Conservation (phyloP, 2,888 invertebrate species). For the Oeneis ivallda region DNA sequence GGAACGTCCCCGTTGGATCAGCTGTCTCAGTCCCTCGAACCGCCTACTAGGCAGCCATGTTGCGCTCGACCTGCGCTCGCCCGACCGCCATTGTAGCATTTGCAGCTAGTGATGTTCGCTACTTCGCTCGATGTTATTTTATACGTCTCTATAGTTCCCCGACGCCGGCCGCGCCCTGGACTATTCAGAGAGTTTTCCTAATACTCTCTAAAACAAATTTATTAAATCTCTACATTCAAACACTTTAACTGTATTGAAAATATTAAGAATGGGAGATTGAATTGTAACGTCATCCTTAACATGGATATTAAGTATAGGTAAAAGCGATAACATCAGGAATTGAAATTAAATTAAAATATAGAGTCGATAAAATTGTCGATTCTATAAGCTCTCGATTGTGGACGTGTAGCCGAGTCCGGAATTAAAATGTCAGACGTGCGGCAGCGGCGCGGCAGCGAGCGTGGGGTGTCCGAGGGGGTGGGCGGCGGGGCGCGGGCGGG, state of each 20-base stretch:
- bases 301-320: constrained; percentile 15
- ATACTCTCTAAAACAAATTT: neutral
- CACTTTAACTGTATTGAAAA: neutral
- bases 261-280: neutral
- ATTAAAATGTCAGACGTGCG: constrained; percentile 82
- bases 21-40: constrained; percentile 72
- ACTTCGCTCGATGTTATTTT: constrained; percentile 63
- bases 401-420: constrained; percentile 71
- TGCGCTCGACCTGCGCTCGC: constrained; percentile 81
- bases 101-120: constrained; percentile 75
- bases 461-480: constrained; percentile 63
- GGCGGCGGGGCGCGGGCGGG: constrained; percentile 57
- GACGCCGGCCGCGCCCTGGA: constrained; percentile 32
- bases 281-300: constrained; percentile 18
- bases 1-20: constrained; percentile 57
- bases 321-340: constrained; percentile 9
- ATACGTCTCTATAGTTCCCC: constrained; percentile 43
- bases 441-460: constrained; percentile 51
- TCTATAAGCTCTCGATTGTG: constrained; percentile 56
- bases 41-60: constrained; percentile 82
- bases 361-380: constrained; percentile 73
- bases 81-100: constrained; percentile 82
- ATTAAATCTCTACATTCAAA: neutral
- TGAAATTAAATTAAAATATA: constrained; percentile 56
- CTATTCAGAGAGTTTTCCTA: neutral